A percentile compares a stretch with the other conserved stretches of the same genome.
phyloP scores from a whole-genome alignment of 2,888 invertebrate genomes.

The Cryptocheilus praepositus region DNA sequence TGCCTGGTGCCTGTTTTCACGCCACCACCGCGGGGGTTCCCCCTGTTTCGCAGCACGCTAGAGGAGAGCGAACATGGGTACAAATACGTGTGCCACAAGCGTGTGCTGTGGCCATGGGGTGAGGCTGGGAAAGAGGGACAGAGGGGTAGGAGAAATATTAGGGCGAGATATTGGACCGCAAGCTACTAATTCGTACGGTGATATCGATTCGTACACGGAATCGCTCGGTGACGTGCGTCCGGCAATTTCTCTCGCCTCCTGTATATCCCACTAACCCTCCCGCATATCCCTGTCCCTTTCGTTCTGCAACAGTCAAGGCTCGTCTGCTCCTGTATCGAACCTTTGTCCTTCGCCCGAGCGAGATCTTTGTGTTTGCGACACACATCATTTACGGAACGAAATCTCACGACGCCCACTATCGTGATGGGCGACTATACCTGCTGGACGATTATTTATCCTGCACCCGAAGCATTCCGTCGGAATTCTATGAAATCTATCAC shows the following conservation, averaged over 20 bases:
- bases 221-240: constrained; percentile 53
- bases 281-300: constrained; percentile 11
- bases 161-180: constrained; percentile 68
- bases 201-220: constrained; percentile 64
- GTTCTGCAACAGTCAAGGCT: constrained; percentile 28
- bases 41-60: constrained; percentile 19
- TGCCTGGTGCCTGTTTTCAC: constrained; percentile 64
- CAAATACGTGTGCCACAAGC: constrained; percentile 32
- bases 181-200: constrained; percentile 67
- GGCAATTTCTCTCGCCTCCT: constrained; percentile 48
- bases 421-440: constrained; percentile 46
- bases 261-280: constrained; percentile 6
- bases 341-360: constrained; percentile 34
- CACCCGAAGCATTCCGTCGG: constrained; percentile 18
- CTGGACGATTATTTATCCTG: constrained; percentile 25
- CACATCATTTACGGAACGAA: constrained; percentile 19
- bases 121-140: constrained; percentile 11
- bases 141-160: constrained; percentile 56
- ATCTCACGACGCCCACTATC: constrained; percentile 39
- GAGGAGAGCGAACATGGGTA: constrained; percentile 29
- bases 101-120: constrained; percentile 7
- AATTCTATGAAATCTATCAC: too few species aligned
- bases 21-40: constrained; percentile 65
- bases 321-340: constrained; percentile 15
- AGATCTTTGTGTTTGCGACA: constrained; percentile 23